Evolutionary conservation across 1,140 invertebrate genomes (phyloP), one percentile per base, ranked within the genome.

Genomic region (Platyura marginata): DNA sequence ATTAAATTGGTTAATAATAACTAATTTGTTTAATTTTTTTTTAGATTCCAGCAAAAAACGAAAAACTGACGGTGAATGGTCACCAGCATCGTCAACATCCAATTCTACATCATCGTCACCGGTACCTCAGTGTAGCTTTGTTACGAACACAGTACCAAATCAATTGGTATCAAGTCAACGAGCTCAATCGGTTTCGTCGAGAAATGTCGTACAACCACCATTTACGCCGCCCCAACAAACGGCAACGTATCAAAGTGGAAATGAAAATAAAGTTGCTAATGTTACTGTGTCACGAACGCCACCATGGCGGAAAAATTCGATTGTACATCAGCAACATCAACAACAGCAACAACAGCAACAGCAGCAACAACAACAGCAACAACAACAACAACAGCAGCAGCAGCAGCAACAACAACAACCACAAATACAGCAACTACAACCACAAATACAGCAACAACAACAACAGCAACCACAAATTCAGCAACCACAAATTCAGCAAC

Each of bases 281-380:
- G 32, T 40, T 1, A 43, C 29, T 10, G n/a, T 44, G 3, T 41
- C 46, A 4, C 69, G 70, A 56, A 66, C 69, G 19, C 70, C 71
- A n/a, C 71, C 71, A 3, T 77, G 74, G 75, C 72, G 75, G 48
- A 68, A 76, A 25, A 66, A 61, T 50, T 69, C 67, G 44, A 58
- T 63, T 49, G 57, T 55, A 44, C 53, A 60, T 41, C 47, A 56
- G 25, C 25, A 25, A 29, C 21, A 34, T 10, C 23, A 36, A 34
- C 57, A 62, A 52, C 59, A 64, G 15, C 50, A 55, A 48, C 47
- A 49, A 18, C 35, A 38, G 23, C 44, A 41, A 43, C 45, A 41
- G 22, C n/a, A n/a, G n/a, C n/a, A n/a, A n/a, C n/a, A 61, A 57
- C 44, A 65, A 62, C 43, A 58, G 43, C 2, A 16, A 9, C 19